Conservation (phyloP, 2,888 invertebrate species). For the Noctua pronuba region DNA sequence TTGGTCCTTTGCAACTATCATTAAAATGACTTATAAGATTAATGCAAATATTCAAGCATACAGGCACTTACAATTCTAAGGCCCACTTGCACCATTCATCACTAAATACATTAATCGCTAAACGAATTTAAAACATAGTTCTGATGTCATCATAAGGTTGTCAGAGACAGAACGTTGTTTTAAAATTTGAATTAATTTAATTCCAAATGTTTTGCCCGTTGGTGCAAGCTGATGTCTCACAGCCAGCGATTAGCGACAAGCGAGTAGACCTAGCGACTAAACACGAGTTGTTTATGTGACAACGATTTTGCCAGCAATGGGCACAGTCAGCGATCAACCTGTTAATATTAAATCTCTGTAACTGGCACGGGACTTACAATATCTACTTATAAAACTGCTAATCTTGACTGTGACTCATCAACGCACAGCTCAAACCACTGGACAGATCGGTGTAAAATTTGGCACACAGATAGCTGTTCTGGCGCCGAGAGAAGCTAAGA, state of each 20-base stretch:
- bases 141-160: not conserved
- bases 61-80: not conserved
- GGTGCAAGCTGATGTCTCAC: not conserved
- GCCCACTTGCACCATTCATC: not conserved
- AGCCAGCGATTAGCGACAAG: not conserved
- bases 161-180: not conserved
- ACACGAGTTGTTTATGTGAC: not conserved
- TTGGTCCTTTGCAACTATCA: not conserved
- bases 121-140: not conserved
- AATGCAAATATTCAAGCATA: not conserved
- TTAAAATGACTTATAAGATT: not conserved
- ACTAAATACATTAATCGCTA: not conserved
- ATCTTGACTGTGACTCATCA: not conserved
- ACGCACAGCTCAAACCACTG: not conserved
- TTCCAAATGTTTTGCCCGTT: not conserved
- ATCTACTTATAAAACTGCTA: not conserved
- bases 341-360: not conserved
- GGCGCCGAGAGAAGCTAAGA: not conserved
- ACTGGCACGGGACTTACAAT: not conserved
- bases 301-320: not conserved
- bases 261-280: not conserved
- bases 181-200: not conserved
- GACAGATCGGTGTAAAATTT: not conserved
- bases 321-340: not conserved
- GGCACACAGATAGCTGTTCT: not conserved